phyloP scores from a whole-genome alignment of 2,113 vertebrate genomes.

The Lamprotornis superbus region DNA sequence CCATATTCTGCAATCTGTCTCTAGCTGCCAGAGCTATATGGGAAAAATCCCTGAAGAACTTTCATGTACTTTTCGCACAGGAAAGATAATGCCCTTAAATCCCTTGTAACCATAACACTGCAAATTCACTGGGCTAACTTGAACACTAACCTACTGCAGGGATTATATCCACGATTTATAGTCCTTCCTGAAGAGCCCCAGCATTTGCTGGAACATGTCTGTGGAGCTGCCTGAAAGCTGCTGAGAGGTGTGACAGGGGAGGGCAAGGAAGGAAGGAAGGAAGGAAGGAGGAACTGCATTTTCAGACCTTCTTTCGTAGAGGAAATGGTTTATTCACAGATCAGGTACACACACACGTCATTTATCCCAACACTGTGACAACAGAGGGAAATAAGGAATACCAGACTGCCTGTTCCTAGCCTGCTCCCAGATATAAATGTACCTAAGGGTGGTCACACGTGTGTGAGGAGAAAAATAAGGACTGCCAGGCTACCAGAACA shows the following conservation, averaged over 20 bases:
- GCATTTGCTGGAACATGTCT: conserved; percentile 43
- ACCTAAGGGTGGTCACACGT: neutral
- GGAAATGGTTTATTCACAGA: conserved; percentile 28
- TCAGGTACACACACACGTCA: neutral
- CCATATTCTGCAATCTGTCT: neutral
- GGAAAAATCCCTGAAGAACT: conserved; percentile 23
- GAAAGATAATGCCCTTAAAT: conserved; percentile 53
- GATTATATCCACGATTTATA: conserved; percentile 11
- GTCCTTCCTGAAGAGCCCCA: neutral
- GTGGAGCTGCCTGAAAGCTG: neutral
- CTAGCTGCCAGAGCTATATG: neutral
- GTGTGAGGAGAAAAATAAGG: neutral
- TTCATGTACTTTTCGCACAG: conserved; percentile 7
- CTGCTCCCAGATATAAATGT: neutral
- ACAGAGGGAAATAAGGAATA: neutral
- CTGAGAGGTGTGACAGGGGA: neutral
- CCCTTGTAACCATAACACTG: conserved; percentile 41
- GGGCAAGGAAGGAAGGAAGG: neutral
- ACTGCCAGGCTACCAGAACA: neutral
- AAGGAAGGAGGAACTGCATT: neutral
- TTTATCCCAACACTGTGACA: neutral
- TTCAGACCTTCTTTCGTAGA: conserved; percentile 2
- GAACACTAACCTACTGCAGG: conserved; percentile 8
- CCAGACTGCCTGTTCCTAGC: neutral
- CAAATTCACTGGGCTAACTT: conserved; percentile 32